Evolutionary conservation across 1,140 invertebrate genomes (phyloP).

Genomic region (Apis cerana): DNA sequence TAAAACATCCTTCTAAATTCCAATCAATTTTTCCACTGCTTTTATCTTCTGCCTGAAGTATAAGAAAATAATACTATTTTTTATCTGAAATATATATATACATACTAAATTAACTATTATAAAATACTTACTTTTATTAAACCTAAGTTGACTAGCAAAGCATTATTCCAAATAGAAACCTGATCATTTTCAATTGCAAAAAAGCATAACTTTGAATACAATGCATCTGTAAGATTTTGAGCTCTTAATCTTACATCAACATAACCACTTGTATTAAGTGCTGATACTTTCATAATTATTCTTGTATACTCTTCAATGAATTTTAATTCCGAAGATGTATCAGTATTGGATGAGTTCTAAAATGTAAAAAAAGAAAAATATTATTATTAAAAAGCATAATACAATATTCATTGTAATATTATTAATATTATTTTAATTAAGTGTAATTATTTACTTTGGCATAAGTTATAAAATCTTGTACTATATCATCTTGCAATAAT

Average conservation of each 20-base stretch:
- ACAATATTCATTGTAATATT: background rate
- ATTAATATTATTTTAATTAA: conserved; percentile 1
- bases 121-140: conserved; percentile 84
- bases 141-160: conserved; percentile 85
- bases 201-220: conserved; percentile 84
- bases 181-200: conserved; percentile 81
- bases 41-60: conserved; percentile 83
- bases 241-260: conserved; percentile 82
- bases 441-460: conserved; percentile 72
- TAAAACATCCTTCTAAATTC: conserved; percentile 83
- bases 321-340: conserved; percentile 68
- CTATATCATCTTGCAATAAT: conserved; percentile 79
- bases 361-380: conserved; percentile 46
- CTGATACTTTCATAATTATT: conserved; percentile 84
- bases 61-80: conserved; percentile 37
- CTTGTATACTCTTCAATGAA: conserved; percentile 80
- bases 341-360: conserved; percentile 62
- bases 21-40: conserved; percentile 80
- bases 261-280: conserved; percentile 81
- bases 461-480: conserved; percentile 78
- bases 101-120: conserved; percentile 19
- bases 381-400: conserved; percentile 14
- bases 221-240: conserved; percentile 80
- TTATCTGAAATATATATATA: background rate
- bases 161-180: conserved; percentile 83